Conservation (phyloP, 2,113 vertebrate species). For the Hemicordylus capensis region DNA sequence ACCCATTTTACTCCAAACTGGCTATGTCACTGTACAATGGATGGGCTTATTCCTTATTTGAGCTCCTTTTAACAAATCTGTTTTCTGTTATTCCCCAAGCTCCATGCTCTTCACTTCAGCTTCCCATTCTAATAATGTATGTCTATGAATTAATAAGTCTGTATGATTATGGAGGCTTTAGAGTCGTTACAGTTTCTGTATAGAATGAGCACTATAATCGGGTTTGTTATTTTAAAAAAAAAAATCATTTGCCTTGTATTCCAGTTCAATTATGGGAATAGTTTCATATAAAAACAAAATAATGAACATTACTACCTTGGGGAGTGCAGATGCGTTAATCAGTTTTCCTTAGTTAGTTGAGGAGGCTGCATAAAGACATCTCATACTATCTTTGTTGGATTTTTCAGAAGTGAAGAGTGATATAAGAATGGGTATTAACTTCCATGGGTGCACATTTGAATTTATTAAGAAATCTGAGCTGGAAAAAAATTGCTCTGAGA, state of each 20-base stretch:
- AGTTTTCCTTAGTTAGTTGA: background rate
- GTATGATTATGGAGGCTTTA: background rate
- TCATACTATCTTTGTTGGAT: background rate
- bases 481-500: background rate
- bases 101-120: background rate
- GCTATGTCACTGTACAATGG: background rate
- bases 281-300: background rate
- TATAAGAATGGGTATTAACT: background rate
- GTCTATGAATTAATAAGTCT: background rate
- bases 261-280: background rate
- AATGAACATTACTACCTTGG: background rate
- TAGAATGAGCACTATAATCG: background rate
- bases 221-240: no score
- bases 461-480: background rate
- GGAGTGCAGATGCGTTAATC: background rate
- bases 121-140: conserved; percentile 5
- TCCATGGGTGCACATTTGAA: background rate
- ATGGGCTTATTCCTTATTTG: background rate
- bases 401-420: background rate
- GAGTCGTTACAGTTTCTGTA: background rate
- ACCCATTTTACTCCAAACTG: background rate
- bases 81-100: background rate
- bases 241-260: background rate
- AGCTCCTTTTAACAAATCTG: background rate
- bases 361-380: background rate